phyloP scores from a whole-genome alignment of 2,888 invertebrate species.

The Mellilla xanthometata region DNA sequence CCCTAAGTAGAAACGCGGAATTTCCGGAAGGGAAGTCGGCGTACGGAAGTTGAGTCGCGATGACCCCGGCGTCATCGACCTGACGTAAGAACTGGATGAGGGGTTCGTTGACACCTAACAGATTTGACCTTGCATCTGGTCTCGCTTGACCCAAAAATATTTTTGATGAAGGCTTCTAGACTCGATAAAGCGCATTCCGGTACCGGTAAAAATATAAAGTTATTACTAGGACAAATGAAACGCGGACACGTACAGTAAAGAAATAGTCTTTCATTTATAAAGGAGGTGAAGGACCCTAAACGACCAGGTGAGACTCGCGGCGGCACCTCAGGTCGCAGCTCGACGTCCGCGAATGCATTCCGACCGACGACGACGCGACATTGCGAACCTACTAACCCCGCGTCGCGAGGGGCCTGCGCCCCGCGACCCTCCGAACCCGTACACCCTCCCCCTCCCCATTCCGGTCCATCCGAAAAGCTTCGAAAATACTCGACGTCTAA shows the following conservation, averaged over 20 bases:
- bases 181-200: conserved; percentile 33
- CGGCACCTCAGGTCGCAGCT: conserved; percentile 79
- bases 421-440: conserved; percentile 75
- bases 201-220: conserved; percentile 33
- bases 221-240: too few species aligned
- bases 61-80: conserved; percentile 76
- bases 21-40: conserved; percentile 21
- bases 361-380: conserved; percentile 79
- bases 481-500: conserved; percentile 74
- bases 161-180: conserved; percentile 25
- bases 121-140: conserved; percentile 74
- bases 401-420: conserved; percentile 77
- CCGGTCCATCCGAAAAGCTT: conserved; percentile 77
- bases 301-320: conserved; percentile 69
- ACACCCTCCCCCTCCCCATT: conserved; percentile 64
- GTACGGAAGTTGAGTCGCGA: conserved; percentile 45
- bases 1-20: conserved; percentile 23
- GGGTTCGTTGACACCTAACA: conserved; percentile 77
- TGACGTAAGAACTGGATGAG: conserved; percentile 69
- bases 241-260: too few species aligned
- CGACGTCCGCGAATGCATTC: conserved; percentile 82
- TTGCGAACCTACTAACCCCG: conserved; percentile 82
- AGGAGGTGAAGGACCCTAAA: conserved; percentile 63
- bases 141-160: conserved; percentile 65
- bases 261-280: conserved; percentile 44